Conservation (phyloP, 30 jellyfish, hydroid and myxozoan genomes). For the Cassiopea xamachana region DNA sequence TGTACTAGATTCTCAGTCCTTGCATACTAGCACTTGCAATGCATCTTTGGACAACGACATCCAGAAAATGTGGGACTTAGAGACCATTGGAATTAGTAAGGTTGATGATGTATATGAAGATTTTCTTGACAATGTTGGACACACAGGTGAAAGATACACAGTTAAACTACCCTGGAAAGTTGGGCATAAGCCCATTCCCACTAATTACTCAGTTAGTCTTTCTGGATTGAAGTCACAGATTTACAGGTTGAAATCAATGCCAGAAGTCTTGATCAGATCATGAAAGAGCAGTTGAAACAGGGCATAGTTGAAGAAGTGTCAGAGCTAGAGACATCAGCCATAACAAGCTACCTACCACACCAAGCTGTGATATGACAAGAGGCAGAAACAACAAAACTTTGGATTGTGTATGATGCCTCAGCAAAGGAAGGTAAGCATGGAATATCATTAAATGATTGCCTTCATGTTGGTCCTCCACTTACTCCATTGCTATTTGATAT, state of each 20-base stretch:
- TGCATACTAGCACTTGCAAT: background rate
- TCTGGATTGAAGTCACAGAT: background rate
- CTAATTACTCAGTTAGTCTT: background rate
- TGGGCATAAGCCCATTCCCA: background rate
- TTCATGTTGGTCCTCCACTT: background rate
- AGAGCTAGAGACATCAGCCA: background rate
- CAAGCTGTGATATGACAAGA: background rate
- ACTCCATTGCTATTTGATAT: background rate
- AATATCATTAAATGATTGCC: background rate
- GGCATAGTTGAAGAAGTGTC: background rate
- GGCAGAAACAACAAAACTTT: background rate
- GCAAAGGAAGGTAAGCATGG: background rate
- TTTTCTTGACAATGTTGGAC: background rate
- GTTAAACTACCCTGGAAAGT: background rate
- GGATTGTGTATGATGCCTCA: background rate
- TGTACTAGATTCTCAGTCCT: background rate
- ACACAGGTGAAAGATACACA: background rate
- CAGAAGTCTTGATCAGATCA: background rate
- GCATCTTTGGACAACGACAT: background rate
- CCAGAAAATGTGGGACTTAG: conserved; percentile 13
- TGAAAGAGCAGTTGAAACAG: background rate
- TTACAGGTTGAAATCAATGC: background rate
- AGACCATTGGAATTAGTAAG: background rate
- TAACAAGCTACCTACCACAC: background rate
- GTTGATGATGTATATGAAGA: conserved; percentile 6